Conservation (phyloP, 37 sponge, comb jelly and placozoan genomes). For the Diacarnus erythraeanus region DNA sequence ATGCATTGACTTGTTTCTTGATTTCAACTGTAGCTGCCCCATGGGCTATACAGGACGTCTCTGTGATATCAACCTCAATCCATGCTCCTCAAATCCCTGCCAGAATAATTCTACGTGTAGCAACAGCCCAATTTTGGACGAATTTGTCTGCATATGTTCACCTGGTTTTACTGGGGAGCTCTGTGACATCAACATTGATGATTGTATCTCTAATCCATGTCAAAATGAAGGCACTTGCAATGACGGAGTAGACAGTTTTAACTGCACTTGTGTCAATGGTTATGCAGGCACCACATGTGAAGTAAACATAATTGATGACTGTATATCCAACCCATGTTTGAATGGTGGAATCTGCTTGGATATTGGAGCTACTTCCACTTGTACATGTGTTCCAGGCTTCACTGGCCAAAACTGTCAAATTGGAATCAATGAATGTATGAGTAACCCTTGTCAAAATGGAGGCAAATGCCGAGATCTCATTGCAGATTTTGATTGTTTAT, state of each 20-base stretch:
- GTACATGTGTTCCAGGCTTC: conserved; percentile 41
- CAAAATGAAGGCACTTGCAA: conserved; percentile 36
- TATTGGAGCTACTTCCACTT: conserved; percentile 30
- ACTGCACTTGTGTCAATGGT: conserved; percentile 44
- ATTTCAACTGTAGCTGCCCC: conserved; percentile 37
- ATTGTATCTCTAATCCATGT: conserved; percentile 51
- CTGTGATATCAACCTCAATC: conserved; percentile 39
- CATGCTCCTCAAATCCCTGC: conserved; percentile 17
- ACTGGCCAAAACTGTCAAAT: conserved; percentile 12
- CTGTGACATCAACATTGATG: conserved; percentile 57
- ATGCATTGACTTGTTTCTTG: conserved; percentile 26
- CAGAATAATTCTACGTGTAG: conserved; percentile 34
- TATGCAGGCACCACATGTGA: conserved; percentile 40
- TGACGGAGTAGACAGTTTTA: conserved; percentile 1
- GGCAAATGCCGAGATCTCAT: conserved; percentile 43
- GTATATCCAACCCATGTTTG: conserved; percentile 33
- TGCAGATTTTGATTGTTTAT: conserved; percentile 44
- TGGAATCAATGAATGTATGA: conserved; percentile 42
- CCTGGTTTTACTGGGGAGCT: conserved; percentile 44
- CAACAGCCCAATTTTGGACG: conserved; percentile 20
- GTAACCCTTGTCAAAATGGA: conserved; percentile 31
- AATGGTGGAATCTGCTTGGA: conserved; percentile 68
- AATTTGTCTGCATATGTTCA: conserved; percentile 33
- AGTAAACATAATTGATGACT: conserved; percentile 55
- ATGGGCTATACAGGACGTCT: conserved; percentile 30